Evolutionary conservation across 2,888 invertebrate species (phyloP), one percentile per base, ranked within the genome.

Genomic region (Dolomedes plantarius): DNA sequence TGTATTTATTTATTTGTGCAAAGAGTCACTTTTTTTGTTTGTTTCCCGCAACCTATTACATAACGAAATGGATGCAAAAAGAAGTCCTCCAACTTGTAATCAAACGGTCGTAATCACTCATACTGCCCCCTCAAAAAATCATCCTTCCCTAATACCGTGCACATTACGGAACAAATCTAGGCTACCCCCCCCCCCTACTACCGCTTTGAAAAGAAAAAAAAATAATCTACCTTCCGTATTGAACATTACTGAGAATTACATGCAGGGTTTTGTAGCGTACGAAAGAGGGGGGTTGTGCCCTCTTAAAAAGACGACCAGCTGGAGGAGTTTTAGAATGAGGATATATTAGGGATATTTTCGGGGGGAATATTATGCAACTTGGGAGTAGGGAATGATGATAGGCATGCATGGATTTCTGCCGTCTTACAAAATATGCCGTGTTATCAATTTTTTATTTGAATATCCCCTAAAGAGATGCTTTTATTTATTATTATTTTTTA

Each of bases 241-340:
- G 73, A 74, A 80, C 73, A 80, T 80, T 80, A 80, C 73, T 5
- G 67, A 19, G 80, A 73, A 80, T 80, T 74, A 80, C 80, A 74
- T 11, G 32, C 50, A 56, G 23, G 23, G 16, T 2, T 23, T 56
- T 46, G 5, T 46, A n/a, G 50, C 27, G 13, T 13, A 16, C 16
- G 71, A 27, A 32, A 9, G 28, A 32, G 28, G 16, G 16, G 29
- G 78, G 64, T 6, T 23, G 3, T 28, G 28, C n/a, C 67, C 68
- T 50, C 28, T 67, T 74, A 74, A 80, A 74, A 67, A 31, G 28
- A 28, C 29, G 19, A 73, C 29, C 67, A 74, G 28, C 41, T 16
- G 28, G 29, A 68, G 73, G 36, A 36, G 56, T 65, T 80, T 67
- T 74, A 32, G 73, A 80, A 73, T 80, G 73, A 73, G 65, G 31